Base-by-base conservation (phyloP, 2,113 vertebrate species). In the Pygathrix nemaeus region DNA sequence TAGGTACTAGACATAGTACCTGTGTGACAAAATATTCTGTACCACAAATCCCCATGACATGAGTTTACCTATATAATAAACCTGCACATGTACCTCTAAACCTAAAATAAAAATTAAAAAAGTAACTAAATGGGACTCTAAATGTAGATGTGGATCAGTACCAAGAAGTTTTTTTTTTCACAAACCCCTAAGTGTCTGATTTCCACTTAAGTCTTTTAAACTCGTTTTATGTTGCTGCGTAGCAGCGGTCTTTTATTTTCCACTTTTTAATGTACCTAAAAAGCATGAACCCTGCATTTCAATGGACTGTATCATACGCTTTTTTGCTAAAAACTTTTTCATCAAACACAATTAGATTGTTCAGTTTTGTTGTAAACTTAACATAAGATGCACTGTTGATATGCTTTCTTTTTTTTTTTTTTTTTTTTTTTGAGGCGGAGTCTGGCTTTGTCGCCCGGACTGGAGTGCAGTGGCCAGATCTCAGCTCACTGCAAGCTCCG, bases 291-390 rank as follows among this genome's bases (percentile, higher is more conserved):
- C 89, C 92, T 97, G 97, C 57, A 18, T 95, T 98, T 93, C 86
- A 94, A 25, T 84, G 7, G 70, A 96, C 88, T 96, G 94, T 88
- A 73, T 94, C 96, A 82, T n/a, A 9, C 64, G 84, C 93, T 97
- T 97, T 52, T 90, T 95, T 96, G 96, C 94, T 87, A 92, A 7
- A 93, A 96, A 93, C 89, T 93, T 96, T 95, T 95, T 78, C 92
- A 90, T 96, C 96, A 97, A 97, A 97, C 97, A 97, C 96, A 68
- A 92, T 96, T 97, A 96, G 96, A 96, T 97, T 97, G 96, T 97
- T 97, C 96, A 96, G 92, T 97, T 97, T 97, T 93, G 93, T 95
- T 96, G 96, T 97, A 93, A 97, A 96, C 93, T 87, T 85, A 40
- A 52, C 84, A 40, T 95, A 86, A 93, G 92, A 93, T 97, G 94